A percentile compares a stretch with the other conserved stretches of the same genome.
These are phyloP conservation scores for Eremobia ochroleuca DNA, from an alignment of 2,888 invertebrate species.

Conservation along the genomic window DNA sequence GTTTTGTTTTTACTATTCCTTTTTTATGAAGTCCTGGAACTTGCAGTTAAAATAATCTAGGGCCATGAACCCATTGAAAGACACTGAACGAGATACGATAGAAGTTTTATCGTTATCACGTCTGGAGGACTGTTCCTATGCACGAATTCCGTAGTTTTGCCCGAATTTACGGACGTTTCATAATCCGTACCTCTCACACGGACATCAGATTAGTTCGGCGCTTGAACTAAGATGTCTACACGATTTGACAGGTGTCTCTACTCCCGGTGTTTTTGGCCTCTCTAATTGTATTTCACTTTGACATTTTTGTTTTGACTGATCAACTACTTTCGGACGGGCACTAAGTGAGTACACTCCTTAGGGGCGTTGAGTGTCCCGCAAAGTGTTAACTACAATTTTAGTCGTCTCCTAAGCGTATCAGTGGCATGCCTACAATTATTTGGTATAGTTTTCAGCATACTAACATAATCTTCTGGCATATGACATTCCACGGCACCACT, in stretches of 20 bases:
- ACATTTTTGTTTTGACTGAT: no score
- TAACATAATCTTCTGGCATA: slow-evolving; percentile 51
- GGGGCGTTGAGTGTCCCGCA: no score
- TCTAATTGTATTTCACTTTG: no score
- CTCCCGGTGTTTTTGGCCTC: no score
- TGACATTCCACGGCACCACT: slow-evolving; percentile 54
- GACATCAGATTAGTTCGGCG: no score
- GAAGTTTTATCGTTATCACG: background rate
- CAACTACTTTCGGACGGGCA: no score
- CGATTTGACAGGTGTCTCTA: no score
- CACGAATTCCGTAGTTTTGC: background rate
- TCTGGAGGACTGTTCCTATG: background rate
- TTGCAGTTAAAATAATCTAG: background rate
- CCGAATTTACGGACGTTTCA: background rate
- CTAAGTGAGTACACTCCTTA: no score
- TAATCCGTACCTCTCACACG: no score
- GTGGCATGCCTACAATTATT: slow-evolving; percentile 44
- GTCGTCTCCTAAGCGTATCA: slow-evolving; percentile 15
- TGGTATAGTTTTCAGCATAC: slow-evolving; percentile 51
- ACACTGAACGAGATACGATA: background rate
- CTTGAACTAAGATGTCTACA: no score
- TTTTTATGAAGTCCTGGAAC: background rate
- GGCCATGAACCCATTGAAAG: no score
- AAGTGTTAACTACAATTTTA: slow-evolving; percentile 29
- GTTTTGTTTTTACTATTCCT: no score